A percentile compares a stretch with the other conserved stretches of the same genome.
These are phyloP conservation scores for Pedionomus torquatus DNA, from an alignment of 2,113 vertebrate genomes.

Conservation along the genomic window DNA sequence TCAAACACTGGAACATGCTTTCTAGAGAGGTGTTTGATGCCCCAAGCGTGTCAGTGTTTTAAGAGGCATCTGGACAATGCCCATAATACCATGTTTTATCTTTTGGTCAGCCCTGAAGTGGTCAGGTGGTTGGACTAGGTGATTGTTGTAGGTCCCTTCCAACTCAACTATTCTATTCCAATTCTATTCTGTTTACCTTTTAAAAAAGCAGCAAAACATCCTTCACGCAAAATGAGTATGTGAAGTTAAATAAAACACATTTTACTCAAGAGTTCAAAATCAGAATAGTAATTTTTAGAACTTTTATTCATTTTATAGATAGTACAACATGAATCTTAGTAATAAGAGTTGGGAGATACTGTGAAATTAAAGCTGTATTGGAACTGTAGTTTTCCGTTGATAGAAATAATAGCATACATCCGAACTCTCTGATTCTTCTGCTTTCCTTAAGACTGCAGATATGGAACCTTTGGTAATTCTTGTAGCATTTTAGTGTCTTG, in stretches of 20 bases:
- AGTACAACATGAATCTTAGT: neutral
- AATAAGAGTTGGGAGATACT: neutral
- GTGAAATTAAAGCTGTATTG: neutral
- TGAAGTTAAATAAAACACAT: neutral
- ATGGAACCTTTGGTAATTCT: neutral
- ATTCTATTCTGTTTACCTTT: neutral
- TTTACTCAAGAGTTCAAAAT: neutral
- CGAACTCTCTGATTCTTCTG: neutral
- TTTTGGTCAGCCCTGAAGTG: neutral
- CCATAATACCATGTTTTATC: neutral
- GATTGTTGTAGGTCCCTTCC: neutral
- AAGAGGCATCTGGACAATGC: neutral
- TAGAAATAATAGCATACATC: neutral
- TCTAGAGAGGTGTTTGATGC: neutral
- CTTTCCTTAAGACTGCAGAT: neutral
- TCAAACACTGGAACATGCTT: neutral
- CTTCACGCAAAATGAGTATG: neutral
- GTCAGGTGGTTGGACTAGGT: neutral
- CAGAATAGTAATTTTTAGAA: neutral
- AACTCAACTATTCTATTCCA: neutral
- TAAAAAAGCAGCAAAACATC: neutral
- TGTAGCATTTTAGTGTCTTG: neutral
- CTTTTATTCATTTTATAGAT: neutral
- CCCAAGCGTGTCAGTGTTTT: neutral
- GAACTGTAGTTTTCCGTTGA: neutral